Percentiles rank a stretch among this genome's conserved stretches.
These are phyloP conservation scores for Ectemnius continuus DNA, from an alignment of 2,888 invertebrate species.

Conservation along the genomic window DNA sequence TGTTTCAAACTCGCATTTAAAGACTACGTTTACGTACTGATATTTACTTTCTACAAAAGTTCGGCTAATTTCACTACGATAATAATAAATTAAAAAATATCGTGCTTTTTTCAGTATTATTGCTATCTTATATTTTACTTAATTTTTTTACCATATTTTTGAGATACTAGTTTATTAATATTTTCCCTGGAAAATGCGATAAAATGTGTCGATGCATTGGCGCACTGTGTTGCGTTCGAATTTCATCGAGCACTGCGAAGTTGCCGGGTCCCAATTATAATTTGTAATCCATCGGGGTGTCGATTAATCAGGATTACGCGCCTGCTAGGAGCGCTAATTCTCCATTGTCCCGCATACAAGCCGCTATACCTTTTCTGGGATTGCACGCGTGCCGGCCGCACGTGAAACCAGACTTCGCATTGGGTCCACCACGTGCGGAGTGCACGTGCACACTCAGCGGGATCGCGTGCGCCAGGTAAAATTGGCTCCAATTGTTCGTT, in stretches of 20 bases:
- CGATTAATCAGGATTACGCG: constrained; percentile 38
- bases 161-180: no score
- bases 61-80: no score
- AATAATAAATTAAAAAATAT: no score
- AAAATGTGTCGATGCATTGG: no score
- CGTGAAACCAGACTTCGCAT: constrained; percentile 38
- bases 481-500: constrained; percentile 43
- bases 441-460: constrained; percentile 37
- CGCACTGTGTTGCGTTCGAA: constrained; percentile 1
- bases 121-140: no score
- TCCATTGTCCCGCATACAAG: constrained; percentile 6
- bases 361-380: constrained; percentile 19
- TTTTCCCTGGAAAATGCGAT: no score
- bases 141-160: no score
- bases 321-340: constrained; percentile 20
- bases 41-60: no score
- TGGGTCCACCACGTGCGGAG: constrained; percentile 32
- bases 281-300: constrained; percentile 16
- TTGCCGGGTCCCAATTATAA: constrained; percentile 28
- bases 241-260: background rate
- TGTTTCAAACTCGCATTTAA: no score
- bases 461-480: constrained; percentile 44
- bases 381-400: constrained; percentile 28
- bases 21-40: no score
- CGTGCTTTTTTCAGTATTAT: no score